These are phyloP conservation scores for Agonum fuliginosum DNA, from an alignment of 2,888 invertebrate species.

Conservation along the genomic window DNA sequence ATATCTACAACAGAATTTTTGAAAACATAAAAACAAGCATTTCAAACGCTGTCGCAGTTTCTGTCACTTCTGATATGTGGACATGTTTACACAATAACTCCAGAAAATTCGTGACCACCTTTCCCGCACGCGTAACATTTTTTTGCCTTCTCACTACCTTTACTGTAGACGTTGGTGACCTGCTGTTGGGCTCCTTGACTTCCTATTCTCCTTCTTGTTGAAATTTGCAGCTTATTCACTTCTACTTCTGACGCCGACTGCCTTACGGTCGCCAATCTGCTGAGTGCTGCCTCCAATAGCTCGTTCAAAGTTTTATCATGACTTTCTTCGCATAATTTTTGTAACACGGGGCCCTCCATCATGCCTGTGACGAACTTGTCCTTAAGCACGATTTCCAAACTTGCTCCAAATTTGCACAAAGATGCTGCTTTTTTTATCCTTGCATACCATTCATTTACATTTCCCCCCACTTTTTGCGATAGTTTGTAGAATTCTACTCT, in stretches of 20 bases:
- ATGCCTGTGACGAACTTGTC: background rate
- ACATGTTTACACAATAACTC: slow-evolving; percentile 62
- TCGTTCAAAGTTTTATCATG: background rate
- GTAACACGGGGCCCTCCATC: background rate
- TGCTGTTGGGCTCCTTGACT: no score
- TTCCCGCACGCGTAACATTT: no score
- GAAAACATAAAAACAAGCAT: slow-evolving; percentile 63
- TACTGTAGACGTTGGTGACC: no score
- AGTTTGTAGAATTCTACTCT: background rate
- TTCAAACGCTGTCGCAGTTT: slow-evolving; percentile 62
- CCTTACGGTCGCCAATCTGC: no score
- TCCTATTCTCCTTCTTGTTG: no score
- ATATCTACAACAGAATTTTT: slow-evolving; percentile 61
- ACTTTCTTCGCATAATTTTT: background rate
- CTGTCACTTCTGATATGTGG: slow-evolving; percentile 64
- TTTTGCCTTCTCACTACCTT: no score
- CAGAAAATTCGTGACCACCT: no score
- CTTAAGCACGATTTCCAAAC: background rate
- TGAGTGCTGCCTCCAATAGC: slow-evolving; percentile 50
- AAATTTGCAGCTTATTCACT: no score
- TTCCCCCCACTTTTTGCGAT: background rate
- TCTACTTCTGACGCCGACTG: no score
- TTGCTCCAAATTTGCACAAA: background rate
- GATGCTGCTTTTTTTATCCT: background rate
- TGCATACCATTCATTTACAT: background rate